Evolutionary conservation across 1,140 invertebrate genomes (phyloP).

Genomic region (Cephus cinctus): DNA sequence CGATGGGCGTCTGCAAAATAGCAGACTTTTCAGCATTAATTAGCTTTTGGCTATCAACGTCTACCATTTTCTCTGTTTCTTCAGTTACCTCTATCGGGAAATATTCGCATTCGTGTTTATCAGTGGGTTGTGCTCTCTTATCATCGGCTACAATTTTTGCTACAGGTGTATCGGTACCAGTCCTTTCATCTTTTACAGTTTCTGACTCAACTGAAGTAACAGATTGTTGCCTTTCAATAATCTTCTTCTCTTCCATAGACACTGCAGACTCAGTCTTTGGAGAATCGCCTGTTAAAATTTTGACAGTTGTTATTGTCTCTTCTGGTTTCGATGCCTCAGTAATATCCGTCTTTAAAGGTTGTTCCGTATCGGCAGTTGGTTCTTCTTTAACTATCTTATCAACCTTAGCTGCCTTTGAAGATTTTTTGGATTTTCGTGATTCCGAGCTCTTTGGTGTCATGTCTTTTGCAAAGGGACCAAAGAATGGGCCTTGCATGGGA

Average conservation of each 20-base stretch:
- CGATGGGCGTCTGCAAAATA: constrained; percentile 34
- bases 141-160: background rate
- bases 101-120: constrained; percentile 27
- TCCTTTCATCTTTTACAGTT: background rate
- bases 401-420: too few relatives aligned
- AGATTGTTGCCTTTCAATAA: background rate
- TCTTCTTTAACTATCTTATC: constrained; percentile 12
- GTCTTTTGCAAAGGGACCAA: constrained; percentile 32
- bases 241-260: background rate
- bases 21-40: constrained; percentile 38
- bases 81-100: constrained; percentile 34
- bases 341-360: background rate
- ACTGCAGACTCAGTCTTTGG: background rate
- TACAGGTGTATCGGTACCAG: background rate
- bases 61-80: background rate
- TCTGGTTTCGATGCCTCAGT: constrained; percentile 4
- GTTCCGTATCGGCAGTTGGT: background rate
- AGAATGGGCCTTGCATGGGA: constrained; percentile 32
- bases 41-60: constrained; percentile 23
- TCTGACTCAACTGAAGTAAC: background rate
- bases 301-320: too few relatives aligned
- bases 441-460: constrained; percentile 12
- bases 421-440: background rate
- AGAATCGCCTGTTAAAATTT: too few relatives aligned
- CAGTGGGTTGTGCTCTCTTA: background rate